Evolutionary conservation across 2,113 vertebrate genomes (phyloP).

Genomic region (Sapajus apella): DNA sequence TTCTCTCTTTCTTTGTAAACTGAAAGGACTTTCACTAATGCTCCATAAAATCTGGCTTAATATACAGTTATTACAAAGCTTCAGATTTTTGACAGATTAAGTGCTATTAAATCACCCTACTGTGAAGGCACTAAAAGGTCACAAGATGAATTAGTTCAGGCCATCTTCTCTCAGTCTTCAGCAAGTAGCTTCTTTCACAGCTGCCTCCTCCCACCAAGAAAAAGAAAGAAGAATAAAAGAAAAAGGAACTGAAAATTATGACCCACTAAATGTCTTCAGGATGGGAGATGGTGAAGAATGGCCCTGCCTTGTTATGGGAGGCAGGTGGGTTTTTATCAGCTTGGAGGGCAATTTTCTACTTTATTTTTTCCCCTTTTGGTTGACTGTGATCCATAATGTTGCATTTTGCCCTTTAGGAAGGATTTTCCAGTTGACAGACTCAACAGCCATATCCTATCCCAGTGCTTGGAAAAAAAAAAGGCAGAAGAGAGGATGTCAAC

Average conservation of each 20-base stretch:
- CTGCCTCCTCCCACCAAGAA: slow-evolving; percentile 43
- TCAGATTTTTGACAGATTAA: slow-evolving; percentile 89
- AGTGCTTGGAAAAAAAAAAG: slow-evolving; percentile 42
- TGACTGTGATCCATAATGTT: slow-evolving; percentile 79
- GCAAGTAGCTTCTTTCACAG: slow-evolving; percentile 70
- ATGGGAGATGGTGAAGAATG: slow-evolving; percentile 83
- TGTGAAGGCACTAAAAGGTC: slow-evolving; percentile 87
- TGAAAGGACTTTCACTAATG: slow-evolving; percentile 85
- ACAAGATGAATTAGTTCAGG: slow-evolving; percentile 89
- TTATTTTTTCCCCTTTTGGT: slow-evolving; percentile 57
- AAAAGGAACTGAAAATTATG: slow-evolving; percentile 85
- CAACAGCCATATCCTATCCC: slow-evolving; percentile 61
- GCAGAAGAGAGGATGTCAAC: neutral
- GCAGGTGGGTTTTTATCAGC: slow-evolving; percentile 85
- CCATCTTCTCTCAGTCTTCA: slow-evolving; percentile 82
- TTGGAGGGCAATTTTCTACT: slow-evolving; percentile 81
- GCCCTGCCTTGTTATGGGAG: slow-evolving; percentile 81
- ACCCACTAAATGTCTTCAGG: slow-evolving; percentile 85
- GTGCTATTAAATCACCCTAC: slow-evolving; percentile 90
- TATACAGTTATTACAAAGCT: slow-evolving; percentile 89
- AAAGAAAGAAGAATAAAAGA: slow-evolving; percentile 74
- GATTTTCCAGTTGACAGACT: slow-evolving; percentile 83
- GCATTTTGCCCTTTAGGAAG: slow-evolving; percentile 79
- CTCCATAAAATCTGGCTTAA: slow-evolving; percentile 86
- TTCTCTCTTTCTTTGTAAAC: slow-evolving; percentile 80